Conservation (phyloP, 2,797 vertebrate species). For the Cottoperca gobio region DNA sequence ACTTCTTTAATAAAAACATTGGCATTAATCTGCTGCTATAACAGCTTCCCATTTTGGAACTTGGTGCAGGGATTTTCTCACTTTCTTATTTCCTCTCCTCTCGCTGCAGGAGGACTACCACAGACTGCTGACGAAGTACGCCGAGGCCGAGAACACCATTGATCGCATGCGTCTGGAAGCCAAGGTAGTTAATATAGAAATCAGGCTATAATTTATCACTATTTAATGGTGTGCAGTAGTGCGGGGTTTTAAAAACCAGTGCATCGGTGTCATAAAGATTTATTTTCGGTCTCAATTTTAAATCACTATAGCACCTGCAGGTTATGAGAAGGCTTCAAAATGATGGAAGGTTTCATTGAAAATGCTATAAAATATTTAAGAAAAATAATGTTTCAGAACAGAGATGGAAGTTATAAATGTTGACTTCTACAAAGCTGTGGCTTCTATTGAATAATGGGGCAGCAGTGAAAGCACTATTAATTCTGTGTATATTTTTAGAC, state of each 20-base stretch:
- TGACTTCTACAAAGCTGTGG: background rate
- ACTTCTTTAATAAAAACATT: background rate
- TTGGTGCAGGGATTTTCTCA: background rate
- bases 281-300: conserved; percentile 2
- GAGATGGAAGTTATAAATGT: background rate
- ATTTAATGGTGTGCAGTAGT: conserved; percentile 1
- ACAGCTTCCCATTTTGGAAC: background rate
- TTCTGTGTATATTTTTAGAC: background rate
- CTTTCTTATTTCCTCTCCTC: conserved; percentile 14
- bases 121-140: conserved; percentile 93
- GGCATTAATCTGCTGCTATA: background rate
- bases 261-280: background rate
- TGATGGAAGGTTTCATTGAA: background rate
- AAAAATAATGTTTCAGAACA: too few relatives aligned
- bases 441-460: background rate
- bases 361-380: too few relatives aligned
- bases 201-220: conserved; percentile 33
- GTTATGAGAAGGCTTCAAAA: conserved; percentile 7
- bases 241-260: background rate
- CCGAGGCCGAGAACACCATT: conserved; percentile 95
- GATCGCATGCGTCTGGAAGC: conserved; percentile 93
- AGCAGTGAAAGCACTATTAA: background rate
- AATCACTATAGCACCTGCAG: background rate
- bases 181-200: conserved; percentile 84
- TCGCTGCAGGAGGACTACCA: conserved; percentile 90